phyloP scores from a whole-genome alignment of 2,113 vertebrate genomes.

The Scomber colias region DNA sequence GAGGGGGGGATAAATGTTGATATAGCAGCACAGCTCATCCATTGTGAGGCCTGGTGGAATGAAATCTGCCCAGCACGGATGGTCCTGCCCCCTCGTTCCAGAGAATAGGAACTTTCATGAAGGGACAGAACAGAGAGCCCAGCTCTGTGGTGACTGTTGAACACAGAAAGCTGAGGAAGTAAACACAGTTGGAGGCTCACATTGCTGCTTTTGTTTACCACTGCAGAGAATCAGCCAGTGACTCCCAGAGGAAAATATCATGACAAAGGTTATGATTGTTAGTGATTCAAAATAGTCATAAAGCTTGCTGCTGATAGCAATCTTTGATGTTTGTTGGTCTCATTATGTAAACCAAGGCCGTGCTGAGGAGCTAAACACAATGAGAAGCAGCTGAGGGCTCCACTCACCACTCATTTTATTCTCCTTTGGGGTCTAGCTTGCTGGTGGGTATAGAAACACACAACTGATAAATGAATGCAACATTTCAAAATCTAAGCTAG shows the following conservation, averaged over 20 bases:
- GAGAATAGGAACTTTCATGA: slow-evolving; percentile 82
- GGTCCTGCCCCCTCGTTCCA: slow-evolving; percentile 29
- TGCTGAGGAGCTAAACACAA: slow-evolving; percentile 35
- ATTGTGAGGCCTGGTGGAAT: slow-evolving; percentile 66
- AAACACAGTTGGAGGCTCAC: slow-evolving; percentile 60
- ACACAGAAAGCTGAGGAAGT: slow-evolving; percentile 65
- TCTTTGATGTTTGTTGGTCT: slow-evolving; percentile 39
- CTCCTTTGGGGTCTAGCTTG: slow-evolving; percentile 11
- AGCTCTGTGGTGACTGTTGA: slow-evolving; percentile 49
- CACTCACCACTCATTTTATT: background rate
- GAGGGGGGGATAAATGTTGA: slow-evolving; percentile 73
- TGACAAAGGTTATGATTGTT: slow-evolving; percentile 54
- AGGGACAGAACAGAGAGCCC: slow-evolving; percentile 53
- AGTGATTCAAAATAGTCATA: slow-evolving; percentile 20
- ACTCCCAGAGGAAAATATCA: slow-evolving; percentile 24
- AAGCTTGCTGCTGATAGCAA: background rate
- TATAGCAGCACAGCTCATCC: slow-evolving; percentile 75
- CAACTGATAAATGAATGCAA: background rate
- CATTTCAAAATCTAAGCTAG: background rate
- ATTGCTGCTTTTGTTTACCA: slow-evolving; percentile 71
- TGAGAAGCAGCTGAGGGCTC: slow-evolving; percentile 29
- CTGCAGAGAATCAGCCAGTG: slow-evolving; percentile 53
- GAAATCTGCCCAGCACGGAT: slow-evolving; percentile 65
- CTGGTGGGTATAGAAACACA: slow-evolving; percentile 10
- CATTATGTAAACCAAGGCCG: slow-evolving; percentile 32